Percentiles rank a stretch among this genome's conserved stretches.
phyloP scores from a whole-genome alignment of 1,140 invertebrate species.

The Gryon sp. region DNA sequence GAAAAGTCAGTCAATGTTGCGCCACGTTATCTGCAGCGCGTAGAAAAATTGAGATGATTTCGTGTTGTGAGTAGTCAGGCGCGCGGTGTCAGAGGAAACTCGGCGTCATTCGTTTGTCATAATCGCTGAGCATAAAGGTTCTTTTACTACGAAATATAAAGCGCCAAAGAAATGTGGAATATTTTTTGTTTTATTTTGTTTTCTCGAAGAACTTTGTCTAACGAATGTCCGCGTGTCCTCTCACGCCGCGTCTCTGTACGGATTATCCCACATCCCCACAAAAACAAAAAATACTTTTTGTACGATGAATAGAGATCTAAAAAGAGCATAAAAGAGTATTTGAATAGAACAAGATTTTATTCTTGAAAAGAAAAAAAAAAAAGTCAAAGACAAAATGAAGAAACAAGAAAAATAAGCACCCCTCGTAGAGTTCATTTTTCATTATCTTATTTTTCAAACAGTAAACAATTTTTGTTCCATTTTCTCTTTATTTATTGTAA shows the following conservation, averaged over 20 bases:
- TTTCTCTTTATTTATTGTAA: conserved; percentile 42
- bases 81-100: conserved; percentile 53
- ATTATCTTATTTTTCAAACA: neutral
- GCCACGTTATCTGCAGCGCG: conserved; percentile 75
- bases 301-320: conserved; percentile 45
- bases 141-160: neutral
- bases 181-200: too few species aligned
- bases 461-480: conserved; percentile 1
- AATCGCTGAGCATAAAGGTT: too few species aligned
- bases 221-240: conserved; percentile 37
- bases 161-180: too few species aligned
- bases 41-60: conserved; percentile 69
- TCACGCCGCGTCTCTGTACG: conserved; percentile 56
- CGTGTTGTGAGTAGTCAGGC: conserved; percentile 68
- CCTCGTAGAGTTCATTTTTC: conserved; percentile 70
- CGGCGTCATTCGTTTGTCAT: conserved; percentile 21
- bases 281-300: conserved; percentile 62
- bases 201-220: too few species aligned
- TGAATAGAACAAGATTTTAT: conserved; percentile 59
- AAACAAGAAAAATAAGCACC: conserved; percentile 67
- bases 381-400: conserved; percentile 6
- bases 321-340: conserved; percentile 28
- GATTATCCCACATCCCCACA: conserved; percentile 67
- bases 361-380: neutral
- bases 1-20: conserved; percentile 71